Evolutionary conservation across 2,797 vertebrate species (phyloP).

Genomic region (Falco berigora): DNA sequence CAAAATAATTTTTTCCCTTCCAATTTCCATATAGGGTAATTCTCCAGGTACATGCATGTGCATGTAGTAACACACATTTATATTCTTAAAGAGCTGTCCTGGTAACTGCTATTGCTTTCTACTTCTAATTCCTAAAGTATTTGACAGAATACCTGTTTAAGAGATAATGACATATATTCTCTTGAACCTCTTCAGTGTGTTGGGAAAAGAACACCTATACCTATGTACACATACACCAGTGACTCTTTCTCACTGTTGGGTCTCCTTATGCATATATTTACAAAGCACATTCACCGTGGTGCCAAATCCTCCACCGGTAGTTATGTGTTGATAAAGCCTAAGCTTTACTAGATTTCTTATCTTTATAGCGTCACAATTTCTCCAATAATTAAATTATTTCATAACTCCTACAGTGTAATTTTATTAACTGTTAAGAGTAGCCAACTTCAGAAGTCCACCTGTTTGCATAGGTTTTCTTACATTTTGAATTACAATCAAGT

Average conservation of each 20-base stretch:
- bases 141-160: not conserved
- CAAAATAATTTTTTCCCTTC: not conserved
- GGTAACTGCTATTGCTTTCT: not conserved
- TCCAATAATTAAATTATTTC: not conserved
- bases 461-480: not conserved
- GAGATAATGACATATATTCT: not conserved
- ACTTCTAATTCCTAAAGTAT: not conserved
- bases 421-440: not conserved
- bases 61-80: not conserved
- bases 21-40: not conserved
- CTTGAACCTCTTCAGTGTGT: not conserved
- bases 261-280: not conserved
- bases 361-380: not conserved
- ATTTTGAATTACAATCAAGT: not conserved
- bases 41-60: not conserved
- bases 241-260: not conserved
- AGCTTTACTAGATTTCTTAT: not conserved
- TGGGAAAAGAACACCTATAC: not conserved
- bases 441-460: not conserved
- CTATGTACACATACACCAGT: not conserved
- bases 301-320: rapidly evolving
- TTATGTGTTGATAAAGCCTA: not conserved
- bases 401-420: not conserved
- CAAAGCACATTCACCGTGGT: not conserved
- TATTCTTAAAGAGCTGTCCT: not conserved